These are phyloP conservation scores for Micrasema longulum DNA, from an alignment of 1,140 invertebrate genomes.

Conservation along the genomic window DNA sequence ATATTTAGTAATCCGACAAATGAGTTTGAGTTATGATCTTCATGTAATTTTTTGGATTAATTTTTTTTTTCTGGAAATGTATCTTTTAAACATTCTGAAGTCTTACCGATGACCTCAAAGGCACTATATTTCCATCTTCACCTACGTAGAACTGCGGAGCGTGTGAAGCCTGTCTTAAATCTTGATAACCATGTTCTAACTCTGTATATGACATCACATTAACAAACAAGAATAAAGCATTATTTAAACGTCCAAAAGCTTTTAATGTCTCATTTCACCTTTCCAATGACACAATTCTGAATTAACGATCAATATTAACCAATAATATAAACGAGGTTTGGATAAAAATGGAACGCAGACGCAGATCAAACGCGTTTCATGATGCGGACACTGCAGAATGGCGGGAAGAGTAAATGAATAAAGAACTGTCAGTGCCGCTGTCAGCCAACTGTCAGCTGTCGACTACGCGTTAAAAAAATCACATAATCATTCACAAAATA, in stretches of 20 bases:
- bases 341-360: too few relatives aligned
- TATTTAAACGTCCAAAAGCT: slow-evolving; percentile 3
- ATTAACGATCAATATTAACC: slow-evolving; percentile 18
- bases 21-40: too few relatives aligned
- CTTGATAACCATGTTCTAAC: slow-evolving; percentile 90
- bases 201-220: slow-evolving; percentile 89
- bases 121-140: slow-evolving; percentile 71
- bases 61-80: too few relatives aligned
- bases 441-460: too few relatives aligned
- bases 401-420: too few relatives aligned
- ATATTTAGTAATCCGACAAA: too few relatives aligned
- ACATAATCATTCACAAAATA: too few relatives aligned
- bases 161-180: slow-evolving; percentile 73
- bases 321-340: background rate
- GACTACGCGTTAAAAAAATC: too few relatives aligned
- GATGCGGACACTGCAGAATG: too few relatives aligned
- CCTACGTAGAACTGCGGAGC: slow-evolving; percentile 77
- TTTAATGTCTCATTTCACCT: background rate
- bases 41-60: too few relatives aligned
- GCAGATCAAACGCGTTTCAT: too few relatives aligned
- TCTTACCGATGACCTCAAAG: slow-evolving; percentile 66
- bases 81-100: slow-evolving; percentile 35
- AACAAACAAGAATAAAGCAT: slow-evolving; percentile 41
- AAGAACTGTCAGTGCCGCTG: too few relatives aligned
- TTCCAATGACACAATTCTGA: slow-evolving; percentile 11